Percentiles rank a stretch among this genome's conserved stretches.
phyloP scores from a whole-genome alignment of 2,888 invertebrate species.

The Tiliacea aurago region DNA sequence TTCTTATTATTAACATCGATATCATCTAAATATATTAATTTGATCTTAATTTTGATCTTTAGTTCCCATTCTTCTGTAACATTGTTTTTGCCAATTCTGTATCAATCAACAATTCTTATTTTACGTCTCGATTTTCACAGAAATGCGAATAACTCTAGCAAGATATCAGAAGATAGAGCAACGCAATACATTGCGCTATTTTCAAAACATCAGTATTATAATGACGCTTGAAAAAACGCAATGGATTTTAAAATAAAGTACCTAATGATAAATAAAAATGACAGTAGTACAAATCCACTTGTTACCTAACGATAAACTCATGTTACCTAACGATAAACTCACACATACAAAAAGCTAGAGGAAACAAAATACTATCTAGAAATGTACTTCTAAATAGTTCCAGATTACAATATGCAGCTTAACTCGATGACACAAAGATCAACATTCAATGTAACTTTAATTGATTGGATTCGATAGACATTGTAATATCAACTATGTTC shows the following conservation, averaged over 20 bases:
- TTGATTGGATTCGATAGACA: neutral
- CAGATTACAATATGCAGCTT: conserved; percentile 7
- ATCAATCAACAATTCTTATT: conserved; percentile 1
- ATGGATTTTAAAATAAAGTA: conserved; percentile 10
- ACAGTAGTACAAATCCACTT: neutral
- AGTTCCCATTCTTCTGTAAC: conserved; percentile 13
- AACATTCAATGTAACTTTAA: neutral
- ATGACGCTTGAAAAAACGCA: conserved; percentile 23
- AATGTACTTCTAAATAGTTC: neutral
- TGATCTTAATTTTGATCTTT: conserved; percentile 36
- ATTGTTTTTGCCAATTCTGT: conserved; percentile 13
- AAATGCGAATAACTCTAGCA: conserved; percentile 3
- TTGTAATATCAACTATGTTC: neutral
- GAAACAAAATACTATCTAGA: neutral
- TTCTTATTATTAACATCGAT: conserved; percentile 43
- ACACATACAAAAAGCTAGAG: conserved; percentile 17
- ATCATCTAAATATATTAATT: conserved; percentile 37
- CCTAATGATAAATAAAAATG: neutral
- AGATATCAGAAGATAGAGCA: conserved; percentile 9
- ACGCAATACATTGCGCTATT: conserved; percentile 24
- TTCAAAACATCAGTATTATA: conserved; percentile 18
- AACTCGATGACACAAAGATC: neutral
- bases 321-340: conserved; percentile 8
- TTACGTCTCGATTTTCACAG: neutral
- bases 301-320: conserved; percentile 15